These are phyloP conservation scores for Protonibea diacanthus DNA, from an alignment of 2,797 vertebrate genomes.

Conservation along the genomic window DNA sequence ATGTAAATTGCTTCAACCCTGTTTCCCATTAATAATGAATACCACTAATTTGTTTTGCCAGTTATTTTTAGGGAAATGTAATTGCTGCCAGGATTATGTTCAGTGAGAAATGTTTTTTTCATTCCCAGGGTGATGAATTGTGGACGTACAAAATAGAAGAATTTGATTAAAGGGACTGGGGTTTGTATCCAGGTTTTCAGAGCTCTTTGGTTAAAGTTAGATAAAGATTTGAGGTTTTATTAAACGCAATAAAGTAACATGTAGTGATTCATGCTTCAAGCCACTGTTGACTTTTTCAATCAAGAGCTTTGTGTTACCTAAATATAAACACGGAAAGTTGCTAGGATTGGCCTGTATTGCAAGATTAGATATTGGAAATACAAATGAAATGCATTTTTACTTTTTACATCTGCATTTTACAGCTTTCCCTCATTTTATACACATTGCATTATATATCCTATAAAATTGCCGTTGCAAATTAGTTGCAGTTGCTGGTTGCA, in stretches of 20 bases:
- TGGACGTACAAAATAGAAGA: neutral
- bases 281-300: neutral
- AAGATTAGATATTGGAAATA: neutral
- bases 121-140: neutral
- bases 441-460: too few species aligned
- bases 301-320: neutral
- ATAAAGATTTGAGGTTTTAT: neutral
- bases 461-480: neutral
- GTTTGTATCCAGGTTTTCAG: neutral
- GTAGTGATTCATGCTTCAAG: neutral
- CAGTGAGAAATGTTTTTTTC: neutral
- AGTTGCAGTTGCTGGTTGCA: neutral
- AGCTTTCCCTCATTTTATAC: too few species aligned
- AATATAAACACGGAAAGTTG: neutral
- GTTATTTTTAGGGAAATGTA: neutral
- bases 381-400: neutral
- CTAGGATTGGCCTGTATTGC: neutral
- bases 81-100: neutral
- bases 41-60: constrained; percentile 10
- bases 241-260: neutral
- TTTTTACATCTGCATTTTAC: neutral
- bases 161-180: neutral
- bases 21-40: constrained; percentile 2
- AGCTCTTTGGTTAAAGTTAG: neutral
- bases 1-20: constrained; percentile 5